These are phyloP conservation scores for Mycogona germanica DNA, from an alignment of 2,888 invertebrate genomes.

Conservation along the genomic window DNA sequence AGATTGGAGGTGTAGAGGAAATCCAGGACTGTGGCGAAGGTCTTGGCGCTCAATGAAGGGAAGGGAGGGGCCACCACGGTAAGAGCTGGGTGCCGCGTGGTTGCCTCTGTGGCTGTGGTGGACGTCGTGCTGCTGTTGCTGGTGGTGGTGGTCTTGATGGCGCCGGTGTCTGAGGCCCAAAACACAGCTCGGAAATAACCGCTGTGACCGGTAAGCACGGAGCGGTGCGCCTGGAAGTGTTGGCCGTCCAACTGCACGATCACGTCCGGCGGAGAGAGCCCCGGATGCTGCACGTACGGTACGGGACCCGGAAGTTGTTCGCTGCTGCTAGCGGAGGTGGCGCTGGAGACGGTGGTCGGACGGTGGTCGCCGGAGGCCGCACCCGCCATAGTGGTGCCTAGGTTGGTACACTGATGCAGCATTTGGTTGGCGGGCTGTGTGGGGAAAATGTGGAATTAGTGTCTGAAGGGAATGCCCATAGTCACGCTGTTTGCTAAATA, in stretches of 20 bases:
- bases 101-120: background rate
- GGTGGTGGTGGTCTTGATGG: background rate
- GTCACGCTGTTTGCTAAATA: too few relatives aligned
- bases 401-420: too few relatives aligned
- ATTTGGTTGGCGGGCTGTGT: too few relatives aligned
- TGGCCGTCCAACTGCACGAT: constrained; percentile 46
- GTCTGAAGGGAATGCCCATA: too few relatives aligned
- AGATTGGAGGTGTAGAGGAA: constrained; percentile 64
- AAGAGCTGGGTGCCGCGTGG: background rate
- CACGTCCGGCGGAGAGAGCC: constrained; percentile 39
- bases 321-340: background rate
- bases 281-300: background rate
- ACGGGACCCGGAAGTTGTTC: background rate
- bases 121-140: background rate
- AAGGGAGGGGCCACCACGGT: background rate
- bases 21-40: constrained; percentile 52
- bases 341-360: background rate
- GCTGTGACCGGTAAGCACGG: constrained; percentile 52
- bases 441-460: too few relatives aligned
- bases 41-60: constrained; percentile 29
- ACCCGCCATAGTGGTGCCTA: background rate
- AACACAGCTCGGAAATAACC: constrained; percentile 43
- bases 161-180: too few relatives aligned
- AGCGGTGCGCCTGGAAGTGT: constrained; percentile 50
- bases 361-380: background rate